Evolutionary conservation across 1,140 invertebrate genomes (phyloP).

Genomic region (Radopholus similis): DNA sequence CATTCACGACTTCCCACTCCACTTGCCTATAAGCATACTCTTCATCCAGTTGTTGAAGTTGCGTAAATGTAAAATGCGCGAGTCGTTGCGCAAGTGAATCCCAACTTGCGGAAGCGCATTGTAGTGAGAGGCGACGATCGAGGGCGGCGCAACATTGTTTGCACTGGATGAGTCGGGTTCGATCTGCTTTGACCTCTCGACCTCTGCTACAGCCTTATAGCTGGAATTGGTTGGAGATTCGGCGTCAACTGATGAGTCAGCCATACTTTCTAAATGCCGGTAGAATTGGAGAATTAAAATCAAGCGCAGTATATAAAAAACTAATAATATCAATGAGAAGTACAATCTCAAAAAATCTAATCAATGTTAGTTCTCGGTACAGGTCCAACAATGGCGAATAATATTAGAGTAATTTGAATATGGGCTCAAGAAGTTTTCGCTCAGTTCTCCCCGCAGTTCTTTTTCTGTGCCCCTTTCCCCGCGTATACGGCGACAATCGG

Average conservation of each 20-base stretch:
- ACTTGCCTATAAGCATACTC: slow-evolving; percentile 77
- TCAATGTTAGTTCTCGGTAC: not conserved
- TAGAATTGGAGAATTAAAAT: too few species aligned
- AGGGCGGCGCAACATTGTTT: not conserved
- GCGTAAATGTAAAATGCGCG: slow-evolving; percentile 83
- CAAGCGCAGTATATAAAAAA: too few species aligned
- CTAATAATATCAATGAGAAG: too few species aligned
- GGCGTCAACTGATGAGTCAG: too few species aligned
- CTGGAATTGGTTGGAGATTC: too few species aligned
- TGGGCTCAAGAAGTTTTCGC: too few species aligned
- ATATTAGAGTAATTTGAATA: too few species aligned
- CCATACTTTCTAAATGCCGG: too few species aligned
- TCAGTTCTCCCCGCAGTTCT: too few species aligned
- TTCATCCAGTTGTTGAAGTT: slow-evolving; percentile 99
- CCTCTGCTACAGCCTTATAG: too few species aligned
- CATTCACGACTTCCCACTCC: not conserved
- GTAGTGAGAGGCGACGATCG: slow-evolving; percentile 63
- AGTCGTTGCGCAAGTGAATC: slow-evolving; percentile 73
- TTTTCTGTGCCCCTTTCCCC: not conserved
- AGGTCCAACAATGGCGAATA: too few species aligned
- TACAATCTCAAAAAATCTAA: not conserved
- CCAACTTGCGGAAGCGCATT: slow-evolving; percentile 71
- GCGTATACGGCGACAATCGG: not conserved
- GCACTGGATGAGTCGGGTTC: not conserved
- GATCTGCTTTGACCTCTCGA: not conserved